Conservation (phyloP, 2,113 vertebrate genomes). For the Centrocercus urophasianus region DNA sequence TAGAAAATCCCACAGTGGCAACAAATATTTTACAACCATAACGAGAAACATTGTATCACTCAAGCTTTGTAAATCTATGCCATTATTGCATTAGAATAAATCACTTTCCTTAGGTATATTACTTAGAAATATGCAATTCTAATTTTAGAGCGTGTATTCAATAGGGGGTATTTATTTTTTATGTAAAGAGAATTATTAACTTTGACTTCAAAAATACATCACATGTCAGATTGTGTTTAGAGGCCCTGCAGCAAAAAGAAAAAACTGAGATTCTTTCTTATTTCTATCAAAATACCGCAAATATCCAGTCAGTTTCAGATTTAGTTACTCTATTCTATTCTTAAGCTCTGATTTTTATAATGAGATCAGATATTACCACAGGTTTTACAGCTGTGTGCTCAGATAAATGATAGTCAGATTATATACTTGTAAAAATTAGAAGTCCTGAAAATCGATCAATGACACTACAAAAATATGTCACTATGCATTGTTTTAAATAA, state of each 20-base stretch:
- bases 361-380: conserved; percentile 51
- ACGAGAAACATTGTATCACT: conserved; percentile 83
- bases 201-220: conserved; percentile 86
- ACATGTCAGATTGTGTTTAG: conserved; percentile 81
- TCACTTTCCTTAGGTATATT: conserved; percentile 82
- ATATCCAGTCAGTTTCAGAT: conserved; percentile 76
- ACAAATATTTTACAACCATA: conserved; percentile 89
- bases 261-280: conserved; percentile 75
- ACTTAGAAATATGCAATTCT: conserved; percentile 78
- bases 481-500: conserved; percentile 75
- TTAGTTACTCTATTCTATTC: conserved; percentile 73
- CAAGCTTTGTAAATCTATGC: conserved; percentile 86
- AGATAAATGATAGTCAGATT: conserved; percentile 61
- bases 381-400: conserved; percentile 39
- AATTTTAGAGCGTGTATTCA: conserved; percentile 79
- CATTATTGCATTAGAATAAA: conserved; percentile 89
- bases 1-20: conserved; percentile 89
- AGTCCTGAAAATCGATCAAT: conserved; percentile 65
- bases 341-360: conserved; percentile 72
- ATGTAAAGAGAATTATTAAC: conserved; percentile 86
- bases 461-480: conserved; percentile 60
- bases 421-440: conserved; percentile 67
- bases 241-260: conserved; percentile 79
- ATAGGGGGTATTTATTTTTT: conserved; percentile 82
- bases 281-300: conserved; percentile 80